These are phyloP conservation scores for Palythoa grandiflora DNA, from an alignment of 92 coral and sea anemone species.

Conservation along the genomic window DNA sequence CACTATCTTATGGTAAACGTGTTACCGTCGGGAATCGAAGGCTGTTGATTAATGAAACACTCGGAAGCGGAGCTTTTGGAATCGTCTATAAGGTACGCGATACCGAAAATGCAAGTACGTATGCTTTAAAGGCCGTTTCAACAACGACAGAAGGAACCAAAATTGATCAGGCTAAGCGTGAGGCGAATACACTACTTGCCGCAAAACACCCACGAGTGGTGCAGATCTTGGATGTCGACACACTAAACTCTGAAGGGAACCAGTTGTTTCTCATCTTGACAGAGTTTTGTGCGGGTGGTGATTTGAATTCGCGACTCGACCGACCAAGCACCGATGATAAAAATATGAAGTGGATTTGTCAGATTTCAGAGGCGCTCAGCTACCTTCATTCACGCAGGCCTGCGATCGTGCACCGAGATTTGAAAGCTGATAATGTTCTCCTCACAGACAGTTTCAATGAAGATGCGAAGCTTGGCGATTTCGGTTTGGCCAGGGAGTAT, in stretches of 20 bases:
- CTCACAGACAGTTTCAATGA: slow-evolving; percentile 58
- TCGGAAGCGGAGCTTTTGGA: slow-evolving; percentile 77
- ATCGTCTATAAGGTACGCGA: not conserved
- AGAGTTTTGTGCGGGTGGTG: too few species aligned
- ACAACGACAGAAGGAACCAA: slow-evolving; percentile 10
- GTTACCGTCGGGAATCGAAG: slow-evolving; percentile 42
- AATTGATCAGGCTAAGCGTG: slow-evolving; percentile 17
- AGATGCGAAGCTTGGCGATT: slow-evolving; percentile 85
- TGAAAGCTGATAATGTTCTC: slow-evolving; percentile 59
- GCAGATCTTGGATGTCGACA: slow-evolving; percentile 7
- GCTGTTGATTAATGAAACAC: slow-evolving; percentile 39
- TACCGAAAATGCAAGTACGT: not conserved
- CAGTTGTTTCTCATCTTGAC: too few species aligned
- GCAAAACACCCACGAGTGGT: slow-evolving; percentile 57
- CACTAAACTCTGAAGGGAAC: slow-evolving; percentile 30
- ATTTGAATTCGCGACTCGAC: too few species aligned
- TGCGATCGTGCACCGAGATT: slow-evolving; percentile 32
- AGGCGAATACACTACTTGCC: slow-evolving; percentile 50
- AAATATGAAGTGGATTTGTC: slow-evolving; percentile 75
- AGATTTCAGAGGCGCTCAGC: slow-evolving; percentile 74
- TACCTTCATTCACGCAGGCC: slow-evolving; percentile 31
- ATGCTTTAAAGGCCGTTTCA: slow-evolving; percentile 67
- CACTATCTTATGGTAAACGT: slow-evolving; percentile 39
- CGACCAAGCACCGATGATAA: not conserved
- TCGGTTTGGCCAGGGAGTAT: slow-evolving; percentile 85